A percentile compares a stretch with the other conserved stretches of the same genome.
These are phyloP conservation scores for Lacanobia wlatinum DNA, from an alignment of 2,888 invertebrate species.

Conservation along the genomic window DNA sequence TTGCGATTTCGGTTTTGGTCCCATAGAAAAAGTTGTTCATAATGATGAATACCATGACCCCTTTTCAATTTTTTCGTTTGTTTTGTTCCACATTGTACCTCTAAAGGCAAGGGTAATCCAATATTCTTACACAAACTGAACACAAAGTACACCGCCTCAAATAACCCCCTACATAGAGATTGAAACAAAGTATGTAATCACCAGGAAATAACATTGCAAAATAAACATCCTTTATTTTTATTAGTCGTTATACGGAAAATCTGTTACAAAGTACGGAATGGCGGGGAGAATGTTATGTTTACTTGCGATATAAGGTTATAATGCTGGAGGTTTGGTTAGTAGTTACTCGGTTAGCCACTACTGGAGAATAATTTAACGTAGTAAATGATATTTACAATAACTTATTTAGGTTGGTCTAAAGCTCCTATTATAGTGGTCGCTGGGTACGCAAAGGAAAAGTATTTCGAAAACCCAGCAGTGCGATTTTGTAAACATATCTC, in stretches of 20 bases:
- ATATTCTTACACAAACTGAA: conserved; percentile 27
- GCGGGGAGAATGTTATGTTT: conserved; percentile 13
- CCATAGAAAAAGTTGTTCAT: too few species aligned
- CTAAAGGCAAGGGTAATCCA: not conserved
- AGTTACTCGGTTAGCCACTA: not conserved
- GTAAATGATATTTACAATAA: too few species aligned
- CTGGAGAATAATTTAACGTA: too few species aligned
- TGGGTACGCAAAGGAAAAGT: too few species aligned
- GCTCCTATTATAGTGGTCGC: too few species aligned
- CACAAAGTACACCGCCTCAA: conserved; percentile 22
- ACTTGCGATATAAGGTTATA: not conserved
- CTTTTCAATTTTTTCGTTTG: too few species aligned
- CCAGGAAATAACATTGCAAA: conserved; percentile 47
- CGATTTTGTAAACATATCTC: too few species aligned
- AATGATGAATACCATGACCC: too few species aligned
- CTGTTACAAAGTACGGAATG: conserved; percentile 54
- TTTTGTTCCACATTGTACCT: not conserved
- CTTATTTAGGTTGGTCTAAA: too few species aligned
- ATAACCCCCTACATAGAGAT: conserved; percentile 24
- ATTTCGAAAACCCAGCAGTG: too few species aligned
- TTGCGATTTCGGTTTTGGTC: too few species aligned
- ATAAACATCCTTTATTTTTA: conserved; percentile 64
- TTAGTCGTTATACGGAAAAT: conserved; percentile 54
- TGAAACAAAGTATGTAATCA: conserved; percentile 59
- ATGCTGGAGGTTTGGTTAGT: not conserved